Evolutionary conservation across 2,888 invertebrate genomes (phyloP).

Genomic region (Spisula solida): DNA sequence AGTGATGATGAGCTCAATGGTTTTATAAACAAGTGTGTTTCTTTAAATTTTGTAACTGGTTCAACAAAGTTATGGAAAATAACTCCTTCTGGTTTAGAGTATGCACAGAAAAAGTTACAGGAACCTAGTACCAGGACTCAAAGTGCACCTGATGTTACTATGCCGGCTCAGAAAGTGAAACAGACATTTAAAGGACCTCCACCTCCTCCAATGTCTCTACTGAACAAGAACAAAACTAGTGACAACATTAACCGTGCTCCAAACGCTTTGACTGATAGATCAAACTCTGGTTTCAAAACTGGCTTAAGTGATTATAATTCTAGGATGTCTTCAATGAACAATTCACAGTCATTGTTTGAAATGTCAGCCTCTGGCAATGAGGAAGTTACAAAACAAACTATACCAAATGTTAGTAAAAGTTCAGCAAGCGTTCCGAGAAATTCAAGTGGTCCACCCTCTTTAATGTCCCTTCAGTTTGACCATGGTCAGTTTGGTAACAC

Average conservation of each 20-base stretch:
- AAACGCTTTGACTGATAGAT: background rate
- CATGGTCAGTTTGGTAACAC: background rate
- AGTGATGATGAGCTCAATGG: constrained; percentile 50
- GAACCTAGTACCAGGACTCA: background rate
- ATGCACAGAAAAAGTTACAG: constrained; percentile 47
- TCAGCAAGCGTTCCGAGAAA: background rate
- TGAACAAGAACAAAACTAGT: constrained; percentile 23
- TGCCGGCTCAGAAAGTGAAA: constrained; percentile 5
- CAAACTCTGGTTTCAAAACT: background rate
- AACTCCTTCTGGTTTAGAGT: constrained; percentile 68
- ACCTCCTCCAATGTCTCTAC: constrained; percentile 60
- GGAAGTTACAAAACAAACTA: background rate
- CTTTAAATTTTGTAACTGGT: constrained; percentile 62
- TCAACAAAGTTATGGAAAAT: constrained; percentile 66
- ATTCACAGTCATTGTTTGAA: constrained; percentile 22
- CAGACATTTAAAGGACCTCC: constrained; percentile 60
- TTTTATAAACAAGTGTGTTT: constrained; percentile 56
- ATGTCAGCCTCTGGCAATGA: background rate
- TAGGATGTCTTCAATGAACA: background rate
- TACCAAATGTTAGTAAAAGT: background rate
- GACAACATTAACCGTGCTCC: background rate
- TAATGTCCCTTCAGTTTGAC: constrained; percentile 49
- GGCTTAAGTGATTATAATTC: background rate
- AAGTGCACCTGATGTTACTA: background rate
- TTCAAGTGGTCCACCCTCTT: constrained; percentile 26